phyloP scores from a whole-genome alignment of 2,113 vertebrate genomes.

The Erinaceus europaeus region DNA sequence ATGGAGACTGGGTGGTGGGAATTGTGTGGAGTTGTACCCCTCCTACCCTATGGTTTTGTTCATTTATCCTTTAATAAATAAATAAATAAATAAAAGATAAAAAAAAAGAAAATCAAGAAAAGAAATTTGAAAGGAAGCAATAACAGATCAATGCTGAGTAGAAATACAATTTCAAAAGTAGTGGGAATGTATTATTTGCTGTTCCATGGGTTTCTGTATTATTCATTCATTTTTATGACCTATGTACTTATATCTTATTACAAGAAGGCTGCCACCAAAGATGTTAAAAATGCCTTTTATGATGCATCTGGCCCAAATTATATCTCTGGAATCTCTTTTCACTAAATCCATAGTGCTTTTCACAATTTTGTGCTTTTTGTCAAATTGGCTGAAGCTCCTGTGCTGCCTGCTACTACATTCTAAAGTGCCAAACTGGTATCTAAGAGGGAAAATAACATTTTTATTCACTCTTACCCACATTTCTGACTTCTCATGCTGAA shows the following conservation, averaged over 20 bases:
- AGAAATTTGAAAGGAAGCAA: constrained; percentile 62
- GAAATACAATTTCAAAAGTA: constrained; percentile 36
- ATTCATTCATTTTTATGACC: constrained; percentile 49
- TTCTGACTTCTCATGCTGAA: constrained; percentile 60
- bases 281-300: constrained; percentile 52
- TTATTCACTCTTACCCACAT: constrained; percentile 57
- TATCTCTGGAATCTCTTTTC: constrained; percentile 34
- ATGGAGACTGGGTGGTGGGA: too few species aligned
- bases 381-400: constrained; percentile 16
- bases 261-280: constrained; percentile 49
- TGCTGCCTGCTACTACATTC: constrained; percentile 44
- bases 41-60: too few species aligned
- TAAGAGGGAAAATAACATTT: constrained; percentile 63
- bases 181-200: constrained; percentile 51
- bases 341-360: constrained; percentile 23
- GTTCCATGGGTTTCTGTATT: constrained; percentile 42
- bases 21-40: too few species aligned
- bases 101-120: constrained; percentile 50
- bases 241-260: constrained; percentile 52
- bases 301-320: constrained; percentile 56
- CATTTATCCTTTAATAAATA: too few species aligned
- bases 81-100: constrained; percentile 7
- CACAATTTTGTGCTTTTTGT: constrained; percentile 39
- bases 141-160: constrained; percentile 39
- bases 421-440: constrained; percentile 48